Evolutionary conservation across 1,140 invertebrate species (phyloP), one percentile per base, ranked within the genome.

Genomic region (Elymnias hypermnestra): DNA sequence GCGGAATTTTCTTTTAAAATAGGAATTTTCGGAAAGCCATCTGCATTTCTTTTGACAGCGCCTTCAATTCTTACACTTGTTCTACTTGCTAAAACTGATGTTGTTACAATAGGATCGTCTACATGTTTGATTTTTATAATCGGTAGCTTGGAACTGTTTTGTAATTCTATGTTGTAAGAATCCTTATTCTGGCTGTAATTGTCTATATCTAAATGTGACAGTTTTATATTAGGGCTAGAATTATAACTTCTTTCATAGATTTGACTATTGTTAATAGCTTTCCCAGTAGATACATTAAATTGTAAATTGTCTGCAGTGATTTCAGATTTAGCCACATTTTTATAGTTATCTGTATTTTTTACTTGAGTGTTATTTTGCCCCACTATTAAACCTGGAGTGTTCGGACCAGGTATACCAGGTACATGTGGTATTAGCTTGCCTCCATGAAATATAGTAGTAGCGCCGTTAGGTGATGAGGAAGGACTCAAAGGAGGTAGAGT

Each of bases 351-450:
- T 39, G 49, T 53, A 33, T 31, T 55, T 61, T 81, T 69, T 31
- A 61, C 17, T 17, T 58, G 53, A 17, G 51, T 14, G 31, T 50
- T 65, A 33, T 55, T 21, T 51, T 53, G 74, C 29, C 62, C 72
- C 37, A 87, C 49, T 53, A 79, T 87, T 5, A 86, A 68, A 25
- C 86, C 83, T 44, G 83, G 69, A 7, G 88, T 91, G 50, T 92
- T 91, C 1, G 94, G 94, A 21, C 94, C 94, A 0, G 94, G 94
- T 72, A 96, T 96, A 6, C 94, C 94, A 1, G 94, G 94, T 3
- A 95, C 94, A 73, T 93, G 92, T 2, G 93, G 92, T 58, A 95
- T 93, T 5, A 92, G 75, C 69, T 93, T 93, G n/a, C 91, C 92
- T 14, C 89, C 88, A 43, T 91, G 90, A 17, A 90, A 66, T 54